Evolutionary conservation across 1,140 invertebrate genomes (phyloP), one percentile per base, ranked within the genome.

Genomic region (Bombus vancouverensis): DNA sequence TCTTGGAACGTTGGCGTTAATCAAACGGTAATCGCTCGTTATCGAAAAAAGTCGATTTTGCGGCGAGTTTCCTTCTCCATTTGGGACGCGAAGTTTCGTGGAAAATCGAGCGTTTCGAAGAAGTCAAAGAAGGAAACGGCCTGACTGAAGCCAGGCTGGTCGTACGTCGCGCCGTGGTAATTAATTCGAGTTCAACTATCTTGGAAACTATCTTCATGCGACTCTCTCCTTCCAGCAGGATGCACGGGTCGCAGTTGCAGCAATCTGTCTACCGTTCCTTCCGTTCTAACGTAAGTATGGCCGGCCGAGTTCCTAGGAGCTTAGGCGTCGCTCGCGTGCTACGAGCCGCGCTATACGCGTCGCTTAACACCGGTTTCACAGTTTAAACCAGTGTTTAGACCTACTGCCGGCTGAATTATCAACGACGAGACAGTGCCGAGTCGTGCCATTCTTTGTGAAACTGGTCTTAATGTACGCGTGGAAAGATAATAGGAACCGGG

Each of bases 211-310:
- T 87, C 88, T 84, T 83, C 73, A 32, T 59, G 70, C 81, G 73
- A 66, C 77, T 88, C 81, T 79, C 82, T 78, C 44, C 73, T 83
- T 73, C 87, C 77, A 73, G 70, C 62, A 80, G 75, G 83, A 59
- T 82, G 72, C 73, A 62, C 78, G 76, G 62, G 72, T 39, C 66
- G 74, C 87, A 78, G 44, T 83, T 82, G 37, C 76, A 71, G 86
- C 91, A 92, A 89, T 91, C 89, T 92, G 90, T 92, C 91, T 89
- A 59, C 84, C 47, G 80, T 88, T 90, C 74, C 89, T 92, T 92
- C 91, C 90, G 89, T 85, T 90, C 83, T 85, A 34, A 68, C 66
- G 8, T 68, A 84, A 92, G 85, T 88, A 87, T 42, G 84, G 65
- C 75, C 75, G 78, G 84, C 73, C 68, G 87, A 90, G 83, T 92